These are phyloP conservation scores for Epirrhoe alternata DNA, from an alignment of 2,888 invertebrate species.

Conservation along the genomic window DNA sequence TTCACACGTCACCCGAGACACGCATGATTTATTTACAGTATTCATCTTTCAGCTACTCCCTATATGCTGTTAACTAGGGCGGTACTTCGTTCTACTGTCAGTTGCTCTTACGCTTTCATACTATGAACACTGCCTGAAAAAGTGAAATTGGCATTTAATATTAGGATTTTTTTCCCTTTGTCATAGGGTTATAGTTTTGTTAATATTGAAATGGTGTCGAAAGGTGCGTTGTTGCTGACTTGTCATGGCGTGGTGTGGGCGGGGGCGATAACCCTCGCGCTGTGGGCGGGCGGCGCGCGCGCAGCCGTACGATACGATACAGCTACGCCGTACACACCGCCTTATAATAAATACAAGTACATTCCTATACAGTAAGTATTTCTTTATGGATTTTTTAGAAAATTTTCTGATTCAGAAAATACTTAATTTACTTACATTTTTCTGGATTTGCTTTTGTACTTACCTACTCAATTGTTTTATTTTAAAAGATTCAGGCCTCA, in stretches of 20 bases:
- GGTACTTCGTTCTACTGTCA: slow-evolving; percentile 60
- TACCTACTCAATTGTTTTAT: no score
- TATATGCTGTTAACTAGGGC: slow-evolving; percentile 71
- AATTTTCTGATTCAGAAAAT: no score
- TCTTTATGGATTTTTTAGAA: slow-evolving; percentile 7
- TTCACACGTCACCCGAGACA: slow-evolving; percentile 69
- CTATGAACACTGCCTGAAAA: slow-evolving; percentile 54
- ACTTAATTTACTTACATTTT: no score
- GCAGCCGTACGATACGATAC: slow-evolving; percentile 70
- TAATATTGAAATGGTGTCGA: slow-evolving; percentile 59
- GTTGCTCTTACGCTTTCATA: slow-evolving; percentile 60
- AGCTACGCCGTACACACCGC: slow-evolving; percentile 75
- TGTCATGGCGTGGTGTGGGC: slow-evolving; percentile 68
- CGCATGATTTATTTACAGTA: slow-evolving; percentile 72
- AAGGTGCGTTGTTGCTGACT: slow-evolving; percentile 60
- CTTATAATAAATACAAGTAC: slow-evolving; percentile 68
- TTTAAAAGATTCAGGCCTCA: no score
- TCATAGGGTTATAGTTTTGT: slow-evolving; percentile 18
- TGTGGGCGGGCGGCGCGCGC: slow-evolving; percentile 70
- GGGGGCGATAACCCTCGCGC: slow-evolving; percentile 60
- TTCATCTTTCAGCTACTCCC: slow-evolving; percentile 70
- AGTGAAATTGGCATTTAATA: slow-evolving; percentile 18
- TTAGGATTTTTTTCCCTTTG: background rate
- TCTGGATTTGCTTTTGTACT: no score
- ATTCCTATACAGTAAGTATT: slow-evolving; percentile 75